These are phyloP conservation scores for Coelogynopora nodosa DNA, from an alignment of 2,888 invertebrate genomes.

Conservation along the genomic window DNA sequence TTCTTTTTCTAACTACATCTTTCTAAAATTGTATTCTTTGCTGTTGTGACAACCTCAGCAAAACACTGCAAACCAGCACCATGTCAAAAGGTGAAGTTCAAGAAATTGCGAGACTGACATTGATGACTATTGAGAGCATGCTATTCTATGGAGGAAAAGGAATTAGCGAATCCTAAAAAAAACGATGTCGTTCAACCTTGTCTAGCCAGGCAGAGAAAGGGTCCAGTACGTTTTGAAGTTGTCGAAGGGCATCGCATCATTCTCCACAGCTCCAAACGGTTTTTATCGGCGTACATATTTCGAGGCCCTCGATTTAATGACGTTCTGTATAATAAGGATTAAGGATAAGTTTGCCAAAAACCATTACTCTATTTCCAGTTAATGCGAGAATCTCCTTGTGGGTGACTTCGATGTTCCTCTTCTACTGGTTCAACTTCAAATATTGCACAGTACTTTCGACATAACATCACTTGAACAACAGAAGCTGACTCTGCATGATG, in stretches of 20 bases:
- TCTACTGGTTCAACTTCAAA: slow-evolving; percentile 10
- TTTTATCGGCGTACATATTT: slow-evolving; percentile 3
- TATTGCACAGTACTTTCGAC: slow-evolving; percentile 6
- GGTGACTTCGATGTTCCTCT: background rate
- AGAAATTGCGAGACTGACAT: background rate
- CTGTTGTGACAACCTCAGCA: background rate
- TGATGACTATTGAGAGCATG: background rate
- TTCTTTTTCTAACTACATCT: background rate
- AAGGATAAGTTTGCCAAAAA: background rate
- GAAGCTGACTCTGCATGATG: slow-evolving; percentile 20
- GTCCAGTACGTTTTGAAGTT: background rate
- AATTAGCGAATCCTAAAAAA: background rate
- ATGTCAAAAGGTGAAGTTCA: background rate
- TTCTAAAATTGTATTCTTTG: background rate
- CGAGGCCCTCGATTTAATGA: slow-evolving; percentile 12
- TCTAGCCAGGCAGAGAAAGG: background rate
- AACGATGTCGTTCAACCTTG: background rate
- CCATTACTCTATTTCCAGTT: background rate
- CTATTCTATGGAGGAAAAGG: background rate
- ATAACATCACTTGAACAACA: background rate
- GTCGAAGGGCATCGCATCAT: background rate
- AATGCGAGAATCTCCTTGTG: background rate
- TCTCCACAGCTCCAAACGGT: background rate
- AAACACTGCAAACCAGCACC: background rate
- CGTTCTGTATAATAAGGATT: slow-evolving; percentile 11